Conservation (phyloP, 2,113 vertebrate genomes). For the Rhinichthys klamathensis region DNA sequence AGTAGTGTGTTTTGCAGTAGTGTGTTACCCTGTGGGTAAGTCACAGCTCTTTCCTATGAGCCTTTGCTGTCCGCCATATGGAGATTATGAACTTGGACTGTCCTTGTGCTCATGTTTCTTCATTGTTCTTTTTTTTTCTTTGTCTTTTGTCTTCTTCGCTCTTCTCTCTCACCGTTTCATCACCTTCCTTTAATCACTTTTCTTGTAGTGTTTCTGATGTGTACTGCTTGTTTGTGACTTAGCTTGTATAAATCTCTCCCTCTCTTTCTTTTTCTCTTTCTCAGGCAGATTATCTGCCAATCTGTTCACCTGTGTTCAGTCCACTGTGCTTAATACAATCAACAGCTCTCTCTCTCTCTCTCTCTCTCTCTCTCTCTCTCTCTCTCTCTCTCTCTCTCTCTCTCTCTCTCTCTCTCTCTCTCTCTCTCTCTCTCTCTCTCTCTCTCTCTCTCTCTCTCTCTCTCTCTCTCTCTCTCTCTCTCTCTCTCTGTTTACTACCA, state of each 20-base stretch:
- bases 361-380: too few relatives aligned
- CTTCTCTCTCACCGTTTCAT: not conserved
- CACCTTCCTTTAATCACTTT: not conserved
- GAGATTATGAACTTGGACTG: conserved; percentile 44
- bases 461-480: too few relatives aligned
- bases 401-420: too few relatives aligned
- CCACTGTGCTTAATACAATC: not conserved
- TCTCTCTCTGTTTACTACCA: not conserved
- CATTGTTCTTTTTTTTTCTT: not conserved
- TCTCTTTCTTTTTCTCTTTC: not conserved
- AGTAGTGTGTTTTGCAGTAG: not conserved
- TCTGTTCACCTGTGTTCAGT: conserved; percentile 33
- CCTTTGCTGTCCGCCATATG: conserved; percentile 40
- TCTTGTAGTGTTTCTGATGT: not conserved
- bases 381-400: too few relatives aligned
- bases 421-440: too few relatives aligned
- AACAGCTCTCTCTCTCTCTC: not conserved
- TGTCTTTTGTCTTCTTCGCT: not conserved
- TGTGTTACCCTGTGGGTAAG: conserved; percentile 33
- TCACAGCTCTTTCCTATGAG: conserved; percentile 33
- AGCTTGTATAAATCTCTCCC: not conserved
- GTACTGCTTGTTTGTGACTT: not conserved
- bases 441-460: too few relatives aligned
- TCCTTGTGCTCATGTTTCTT: conserved; percentile 42
- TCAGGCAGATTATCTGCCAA: conserved; percentile 41